Conservation (phyloP, 64 coral and sea anemone genomes). For the Actinia tenebrosa region DNA sequence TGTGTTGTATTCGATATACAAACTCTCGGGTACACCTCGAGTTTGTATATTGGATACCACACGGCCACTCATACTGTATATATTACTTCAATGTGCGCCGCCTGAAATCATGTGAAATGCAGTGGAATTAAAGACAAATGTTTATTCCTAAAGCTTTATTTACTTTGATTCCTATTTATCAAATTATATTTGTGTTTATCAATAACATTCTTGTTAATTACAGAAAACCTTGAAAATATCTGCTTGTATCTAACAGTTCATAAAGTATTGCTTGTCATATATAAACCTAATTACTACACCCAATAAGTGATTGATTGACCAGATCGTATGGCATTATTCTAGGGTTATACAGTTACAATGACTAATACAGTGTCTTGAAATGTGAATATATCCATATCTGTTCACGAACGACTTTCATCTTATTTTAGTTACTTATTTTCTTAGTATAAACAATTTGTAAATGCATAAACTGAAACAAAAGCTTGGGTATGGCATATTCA, state of each 20-base stretch:
- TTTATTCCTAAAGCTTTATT: not conserved
- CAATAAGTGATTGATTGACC: not conserved
- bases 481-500: too few relatives aligned
- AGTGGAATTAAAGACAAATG: not conserved
- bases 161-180: not conserved
- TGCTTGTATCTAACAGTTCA: not conserved
- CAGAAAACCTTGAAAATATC: slow-evolving; percentile 7
- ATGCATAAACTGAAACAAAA: too few relatives aligned
- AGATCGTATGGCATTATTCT: not conserved
- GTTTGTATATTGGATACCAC: too few relatives aligned
- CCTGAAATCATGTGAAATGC: too few relatives aligned
- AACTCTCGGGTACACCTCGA: too few relatives aligned
- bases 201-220: slow-evolving; percentile 6
- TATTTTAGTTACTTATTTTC: not conserved
- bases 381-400: slow-evolving; percentile 8
- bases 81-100: too few relatives aligned
- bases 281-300: not conserved
- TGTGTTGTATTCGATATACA: too few relatives aligned
- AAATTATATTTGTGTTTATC: not conserved
- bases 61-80: too few relatives aligned
- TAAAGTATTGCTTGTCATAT: not conserved
- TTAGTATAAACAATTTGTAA: not conserved
- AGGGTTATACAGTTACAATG: not conserved
- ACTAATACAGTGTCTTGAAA: not conserved
- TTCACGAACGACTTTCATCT: not conserved